Base-by-base conservation (phyloP, 2,888 invertebrate genomes). In the Chymomyza caudatula region DNA sequence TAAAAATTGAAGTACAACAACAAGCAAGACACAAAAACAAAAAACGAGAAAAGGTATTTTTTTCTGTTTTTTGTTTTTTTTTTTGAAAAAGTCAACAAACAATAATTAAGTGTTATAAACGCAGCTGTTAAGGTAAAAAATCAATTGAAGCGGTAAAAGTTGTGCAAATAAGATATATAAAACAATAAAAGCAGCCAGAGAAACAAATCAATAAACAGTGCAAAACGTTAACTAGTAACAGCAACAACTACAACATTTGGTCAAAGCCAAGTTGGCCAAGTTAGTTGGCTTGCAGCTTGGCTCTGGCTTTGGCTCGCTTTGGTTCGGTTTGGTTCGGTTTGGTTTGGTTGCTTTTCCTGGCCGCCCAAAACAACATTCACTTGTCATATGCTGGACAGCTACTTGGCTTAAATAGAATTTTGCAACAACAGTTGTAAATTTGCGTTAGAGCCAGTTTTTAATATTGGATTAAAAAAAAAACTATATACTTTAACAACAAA, bases 331-430 rank as follows among this genome's bases (percentile, higher is more conserved):
- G 37, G 52, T 20, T 60, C 56, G 44, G 47, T 51, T 11, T 17
- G 56, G 53, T 56, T 67, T 49, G 62, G 51, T 67, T 69, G 64
- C 73, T 65, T 74, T 82, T 77, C 68, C 78, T 78, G 75, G 70
- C 77, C 76, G 61, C 76, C 55, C 72, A 69, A 56, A 79, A 81
- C 80, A 80, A 80, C 80, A 80, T 84, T 80, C 80, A 80, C 80
- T 80, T 77, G 78, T 75, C 81, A 71, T 13, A 22, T 53, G 20
- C 23, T 53, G 51, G 20, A 66, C 73, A 69, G 64, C 69, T 67
- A 73, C 75, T 70, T 61, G 73, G 73, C 67, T 69, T 62, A 78
- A 80, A 74, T 81, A 84, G 84, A 80, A 80, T 81, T 67, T 67
- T 65, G 47, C 60, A 49, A 58, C 56, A 54, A 23, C 63, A 11